Evolutionary conservation across 2,113 vertebrate genomes (phyloP).

Genomic region (Toxostoma redivivum): DNA sequence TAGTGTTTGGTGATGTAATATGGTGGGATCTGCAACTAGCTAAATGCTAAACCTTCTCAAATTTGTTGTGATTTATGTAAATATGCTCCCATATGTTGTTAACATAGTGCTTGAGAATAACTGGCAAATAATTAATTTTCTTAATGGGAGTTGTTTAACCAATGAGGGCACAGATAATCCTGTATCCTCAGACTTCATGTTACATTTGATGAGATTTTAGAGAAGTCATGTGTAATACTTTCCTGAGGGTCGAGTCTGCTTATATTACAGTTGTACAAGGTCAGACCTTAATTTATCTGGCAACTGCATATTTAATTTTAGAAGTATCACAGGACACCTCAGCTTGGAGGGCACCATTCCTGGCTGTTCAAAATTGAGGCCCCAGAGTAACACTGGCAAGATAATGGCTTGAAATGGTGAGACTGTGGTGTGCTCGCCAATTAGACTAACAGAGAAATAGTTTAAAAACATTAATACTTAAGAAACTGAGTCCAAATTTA

Average conservation of each 20-base stretch:
- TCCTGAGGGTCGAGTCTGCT: slow-evolving; percentile 45
- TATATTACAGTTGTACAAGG: slow-evolving; percentile 75
- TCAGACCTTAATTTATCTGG: slow-evolving; percentile 82
- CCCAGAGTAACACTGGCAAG: slow-evolving; percentile 67
- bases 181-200: slow-evolving; percentile 41
- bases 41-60: background rate
- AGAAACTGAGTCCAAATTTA: background rate
- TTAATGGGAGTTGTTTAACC: slow-evolving; percentile 56
- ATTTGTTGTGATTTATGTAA: background rate
- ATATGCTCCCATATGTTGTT: background rate
- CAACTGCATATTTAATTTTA: slow-evolving; percentile 81
- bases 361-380: slow-evolving; percentile 69
- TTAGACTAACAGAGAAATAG: slow-evolving; percentile 20
- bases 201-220: slow-evolving; percentile 69
- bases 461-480: slow-evolving; percentile 18
- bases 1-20: background rate
- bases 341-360: slow-evolving; percentile 59
- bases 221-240: slow-evolving; percentile 73
- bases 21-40: background rate
- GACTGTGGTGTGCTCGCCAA: slow-evolving; percentile 52
- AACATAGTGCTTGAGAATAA: background rate
- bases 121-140: slow-evolving; percentile 48
- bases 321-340: slow-evolving; percentile 71
- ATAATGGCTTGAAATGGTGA: slow-evolving; percentile 77
- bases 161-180: slow-evolving; percentile 55